Evolutionary conservation across 2,113 vertebrate genomes (phyloP).

Genomic region (Pionites leucogaster): DNA sequence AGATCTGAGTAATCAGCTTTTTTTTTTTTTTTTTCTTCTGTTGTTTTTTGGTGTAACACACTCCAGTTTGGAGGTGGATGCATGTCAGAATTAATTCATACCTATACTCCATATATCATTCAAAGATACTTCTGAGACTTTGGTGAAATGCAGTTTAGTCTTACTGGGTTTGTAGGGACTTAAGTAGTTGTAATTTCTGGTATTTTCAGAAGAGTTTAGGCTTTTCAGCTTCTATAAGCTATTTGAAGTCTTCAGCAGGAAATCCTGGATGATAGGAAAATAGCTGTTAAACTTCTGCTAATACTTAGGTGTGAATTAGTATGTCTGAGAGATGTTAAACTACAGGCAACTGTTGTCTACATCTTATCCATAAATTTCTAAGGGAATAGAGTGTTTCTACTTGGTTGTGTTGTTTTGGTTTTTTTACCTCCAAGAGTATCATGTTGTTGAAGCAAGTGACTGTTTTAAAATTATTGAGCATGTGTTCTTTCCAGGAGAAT

Average conservation of each 20-base stretch:
- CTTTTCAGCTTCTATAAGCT: neutral
- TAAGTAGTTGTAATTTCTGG: neutral
- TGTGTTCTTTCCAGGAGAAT: neutral
- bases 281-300: neutral
- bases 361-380: neutral
- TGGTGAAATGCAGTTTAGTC: neutral
- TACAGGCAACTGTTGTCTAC: neutral
- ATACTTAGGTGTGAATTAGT: neutral
- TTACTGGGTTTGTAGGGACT: neutral
- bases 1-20: neutral
- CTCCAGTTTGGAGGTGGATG: neutral
- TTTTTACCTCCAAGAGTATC: neutral
- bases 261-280: neutral
- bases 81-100: neutral
- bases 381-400: neutral
- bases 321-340: neutral
- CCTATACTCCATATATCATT: accelerated
- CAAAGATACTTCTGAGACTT: neutral
- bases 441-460: neutral
- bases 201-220: neutral
- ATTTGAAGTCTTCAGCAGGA: neutral
- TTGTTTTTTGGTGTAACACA: neutral
- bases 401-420: too few species aligned
- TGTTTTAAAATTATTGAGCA: neutral
- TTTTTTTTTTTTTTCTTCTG: neutral